Percentiles rank a stretch among this genome's conserved stretches.
Evolutionary conservation across 1,140 invertebrate genomes (phyloP).

Genomic region (Cotesia chilonis): DNA sequence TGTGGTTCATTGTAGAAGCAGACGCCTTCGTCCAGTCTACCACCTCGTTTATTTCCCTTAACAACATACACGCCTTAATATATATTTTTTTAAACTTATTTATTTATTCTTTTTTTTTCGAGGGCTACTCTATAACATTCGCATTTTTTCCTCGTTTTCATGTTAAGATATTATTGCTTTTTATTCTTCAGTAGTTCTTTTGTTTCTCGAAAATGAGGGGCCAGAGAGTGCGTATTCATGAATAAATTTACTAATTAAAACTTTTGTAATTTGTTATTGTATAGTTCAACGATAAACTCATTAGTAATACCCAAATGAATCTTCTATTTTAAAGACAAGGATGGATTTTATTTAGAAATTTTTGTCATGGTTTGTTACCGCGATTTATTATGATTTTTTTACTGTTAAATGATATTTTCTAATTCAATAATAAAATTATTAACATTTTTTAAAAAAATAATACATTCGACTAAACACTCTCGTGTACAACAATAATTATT

Average conservation of each 20-base stretch:
- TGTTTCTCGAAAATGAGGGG: not conserved
- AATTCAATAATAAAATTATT: too few species aligned
- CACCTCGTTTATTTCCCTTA: slow-evolving; percentile 57
- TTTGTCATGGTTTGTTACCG: too few species aligned
- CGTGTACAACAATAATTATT: too few species aligned
- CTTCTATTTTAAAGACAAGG: too few species aligned
- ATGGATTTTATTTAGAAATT: too few species aligned
- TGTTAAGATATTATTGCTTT: not conserved
- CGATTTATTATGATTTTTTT: too few species aligned
- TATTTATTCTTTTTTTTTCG: slow-evolving; percentile 32
- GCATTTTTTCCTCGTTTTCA: not conserved
- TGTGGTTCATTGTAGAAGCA: slow-evolving; percentile 55
- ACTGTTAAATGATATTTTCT: too few species aligned
- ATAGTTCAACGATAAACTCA: not conserved
- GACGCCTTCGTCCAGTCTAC: slow-evolving; percentile 55
- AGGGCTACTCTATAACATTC: not conserved
- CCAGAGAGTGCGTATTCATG: slow-evolving; percentile 45
- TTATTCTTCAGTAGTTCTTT: slow-evolving; percentile 13
- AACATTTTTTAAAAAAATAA: too few species aligned
- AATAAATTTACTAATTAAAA: slow-evolving; percentile 62
- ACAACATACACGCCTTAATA: slow-evolving; percentile 26
- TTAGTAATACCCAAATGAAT: not conserved
- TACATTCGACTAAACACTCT: too few species aligned
- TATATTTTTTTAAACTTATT: slow-evolving; percentile 7
- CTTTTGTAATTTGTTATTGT: slow-evolving; percentile 40